Evolutionary conservation across 2,888 invertebrate genomes (phyloP).

Genomic region (Chloroclystis v-ata): DNA sequence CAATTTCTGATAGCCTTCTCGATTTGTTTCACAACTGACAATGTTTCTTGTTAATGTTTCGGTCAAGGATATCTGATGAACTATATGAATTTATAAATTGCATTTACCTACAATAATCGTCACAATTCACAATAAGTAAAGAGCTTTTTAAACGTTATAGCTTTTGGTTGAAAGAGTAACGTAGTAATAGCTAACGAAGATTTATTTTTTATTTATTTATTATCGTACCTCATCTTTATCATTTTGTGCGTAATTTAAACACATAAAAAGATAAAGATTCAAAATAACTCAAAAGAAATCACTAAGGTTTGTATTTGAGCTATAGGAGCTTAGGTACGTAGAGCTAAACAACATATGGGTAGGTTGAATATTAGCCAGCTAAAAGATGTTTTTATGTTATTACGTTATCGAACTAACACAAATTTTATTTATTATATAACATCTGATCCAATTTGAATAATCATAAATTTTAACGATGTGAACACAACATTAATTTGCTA

Average conservation of each 20-base stretch:
- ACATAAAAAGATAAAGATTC: no score
- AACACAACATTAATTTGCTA: background rate
- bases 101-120: background rate
- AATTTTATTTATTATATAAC: background rate
- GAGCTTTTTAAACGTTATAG: background rate
- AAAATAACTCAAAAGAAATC: no score
- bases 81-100: constrained; percentile 1
- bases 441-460: background rate
- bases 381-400: no score
- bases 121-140: background rate
- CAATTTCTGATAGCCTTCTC: constrained; percentile 25
- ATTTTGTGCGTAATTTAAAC: no score
- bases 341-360: no score
- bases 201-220: no score
- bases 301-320: no score
- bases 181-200: no score
- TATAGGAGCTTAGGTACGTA: no score
- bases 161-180: no score
- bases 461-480: background rate
- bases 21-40: background rate
- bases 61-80: background rate
- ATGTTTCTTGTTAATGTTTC: constrained; percentile 4
- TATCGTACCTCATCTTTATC: no score
- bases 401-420: background rate
- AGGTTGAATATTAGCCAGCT: no score